Evolutionary conservation across 2,113 vertebrate genomes (phyloP).

Genomic region (Oncorhynchus kisutch): DNA sequence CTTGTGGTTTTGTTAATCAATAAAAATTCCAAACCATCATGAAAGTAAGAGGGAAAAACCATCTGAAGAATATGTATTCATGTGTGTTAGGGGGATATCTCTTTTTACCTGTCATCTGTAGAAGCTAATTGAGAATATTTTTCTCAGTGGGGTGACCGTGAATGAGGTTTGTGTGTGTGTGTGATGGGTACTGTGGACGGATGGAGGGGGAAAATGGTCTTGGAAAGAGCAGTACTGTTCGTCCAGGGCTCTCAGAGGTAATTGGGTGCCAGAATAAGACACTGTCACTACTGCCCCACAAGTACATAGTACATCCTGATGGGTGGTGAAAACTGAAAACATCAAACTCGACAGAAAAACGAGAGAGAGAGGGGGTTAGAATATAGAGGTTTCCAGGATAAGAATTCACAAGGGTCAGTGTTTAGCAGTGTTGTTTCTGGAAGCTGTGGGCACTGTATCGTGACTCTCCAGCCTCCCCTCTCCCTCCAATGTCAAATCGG

Average conservation of each 20-base stretch:
- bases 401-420: constrained; percentile 8
- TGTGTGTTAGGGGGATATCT: neutral
- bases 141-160: neutral
- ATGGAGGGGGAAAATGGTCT: constrained; percentile 45
- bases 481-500: constrained; percentile 49
- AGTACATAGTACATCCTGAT: constrained; percentile 31
- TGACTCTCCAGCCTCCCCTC: constrained; percentile 38
- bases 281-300: constrained; percentile 25
- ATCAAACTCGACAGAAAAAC: constrained; percentile 49
- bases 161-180: constrained; percentile 28
- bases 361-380: constrained; percentile 9
- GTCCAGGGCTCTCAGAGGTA: constrained; percentile 56
- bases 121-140: constrained; percentile 23
- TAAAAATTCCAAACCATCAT: constrained; percentile 35
- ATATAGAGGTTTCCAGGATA: constrained; percentile 3
- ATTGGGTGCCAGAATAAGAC: constrained; percentile 65
- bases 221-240: constrained; percentile 42
- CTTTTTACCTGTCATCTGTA: constrained; percentile 26
- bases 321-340: constrained; percentile 42
- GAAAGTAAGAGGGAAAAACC: neutral
- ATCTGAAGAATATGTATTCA: neutral
- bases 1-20: constrained; percentile 66
- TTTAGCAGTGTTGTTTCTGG: constrained; percentile 11
- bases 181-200: constrained; percentile 19
- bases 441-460: constrained; percentile 48